phyloP scores from a whole-genome alignment of 2,888 invertebrate genomes.

The Zelleria hepariella region DNA sequence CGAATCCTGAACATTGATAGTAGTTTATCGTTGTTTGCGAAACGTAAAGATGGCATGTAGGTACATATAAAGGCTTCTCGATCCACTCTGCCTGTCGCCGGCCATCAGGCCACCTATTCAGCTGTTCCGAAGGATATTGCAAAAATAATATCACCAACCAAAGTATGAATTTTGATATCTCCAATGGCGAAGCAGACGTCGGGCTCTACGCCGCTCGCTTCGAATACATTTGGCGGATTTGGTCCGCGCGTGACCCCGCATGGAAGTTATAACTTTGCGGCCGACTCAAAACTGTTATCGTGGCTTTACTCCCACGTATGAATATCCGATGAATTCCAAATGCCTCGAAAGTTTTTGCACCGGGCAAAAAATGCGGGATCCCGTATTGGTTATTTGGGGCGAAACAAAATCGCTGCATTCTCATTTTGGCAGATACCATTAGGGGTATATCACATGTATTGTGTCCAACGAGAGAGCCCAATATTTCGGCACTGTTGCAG shows the following conservation, averaged over 20 bases:
- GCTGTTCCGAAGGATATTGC: neutral
- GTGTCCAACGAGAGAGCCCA: too few species aligned
- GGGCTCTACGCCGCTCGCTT: constrained; percentile 13
- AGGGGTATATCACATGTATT: too few species aligned
- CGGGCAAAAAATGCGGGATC: neutral
- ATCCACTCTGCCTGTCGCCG: neutral
- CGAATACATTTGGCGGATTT: constrained; percentile 42
- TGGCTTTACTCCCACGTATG: constrained; percentile 2
- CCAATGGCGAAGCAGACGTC: neutral
- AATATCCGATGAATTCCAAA: constrained; percentile 7
- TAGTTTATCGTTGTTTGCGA: neutral
- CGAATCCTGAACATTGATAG: too few species aligned
- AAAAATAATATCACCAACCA: neutral
- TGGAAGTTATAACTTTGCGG: constrained; percentile 19
- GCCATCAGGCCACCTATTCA: neutral
- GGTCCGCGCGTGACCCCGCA: constrained; percentile 34
- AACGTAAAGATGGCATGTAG: neutral
- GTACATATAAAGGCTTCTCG: neutral
- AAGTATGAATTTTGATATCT: constrained; percentile 1
- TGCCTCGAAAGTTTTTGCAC: neutral
- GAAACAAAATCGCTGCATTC: neutral
- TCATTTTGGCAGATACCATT: neutral
- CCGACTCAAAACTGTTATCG: constrained; percentile 7
- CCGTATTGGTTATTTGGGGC: neutral
- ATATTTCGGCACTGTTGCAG: too few species aligned